These are phyloP conservation scores for Caiman crocodilus DNA, from an alignment of 2,797 vertebrate species.

Conservation along the genomic window DNA sequence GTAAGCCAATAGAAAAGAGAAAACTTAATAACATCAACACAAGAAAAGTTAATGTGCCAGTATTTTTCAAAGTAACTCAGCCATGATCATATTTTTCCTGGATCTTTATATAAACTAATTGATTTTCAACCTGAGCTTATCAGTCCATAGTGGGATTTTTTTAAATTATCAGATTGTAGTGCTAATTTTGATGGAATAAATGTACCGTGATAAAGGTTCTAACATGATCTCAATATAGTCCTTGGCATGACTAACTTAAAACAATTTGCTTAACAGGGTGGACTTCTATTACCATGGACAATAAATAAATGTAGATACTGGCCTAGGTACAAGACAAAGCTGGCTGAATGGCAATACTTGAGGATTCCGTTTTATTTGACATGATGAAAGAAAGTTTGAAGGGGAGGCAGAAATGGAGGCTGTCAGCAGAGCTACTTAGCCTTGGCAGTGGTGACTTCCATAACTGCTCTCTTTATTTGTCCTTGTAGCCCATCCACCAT, in stretches of 20 bases:
- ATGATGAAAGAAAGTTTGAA: not conserved
- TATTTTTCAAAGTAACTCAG: not conserved
- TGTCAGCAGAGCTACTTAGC: no score
- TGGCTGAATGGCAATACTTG: not conserved
- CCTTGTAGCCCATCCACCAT: no score
- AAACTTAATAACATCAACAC: not conserved
- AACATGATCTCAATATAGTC: not conserved
- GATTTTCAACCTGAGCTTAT: no score
- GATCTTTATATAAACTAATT: not conserved
- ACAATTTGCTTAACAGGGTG: accelerated
- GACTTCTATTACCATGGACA: accelerated
- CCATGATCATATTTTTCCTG: not conserved
- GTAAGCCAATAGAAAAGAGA: not conserved
- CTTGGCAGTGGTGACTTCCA: no score
- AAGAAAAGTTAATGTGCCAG: accelerated
- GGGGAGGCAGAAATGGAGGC: not conserved
- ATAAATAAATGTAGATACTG: not conserved
- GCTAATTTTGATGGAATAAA: not conserved
- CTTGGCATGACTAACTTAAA: not conserved
- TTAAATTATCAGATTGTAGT: not conserved
- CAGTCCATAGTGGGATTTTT: not conserved
- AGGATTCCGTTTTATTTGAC: not conserved
- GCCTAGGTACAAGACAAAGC: not conserved
- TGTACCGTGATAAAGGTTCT: not conserved
- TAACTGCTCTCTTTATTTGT: no score